Evolutionary conservation across 2,113 vertebrate genomes (phyloP), one percentile per base, ranked within the genome.

Genomic region (Excalfactoria chinensis): DNA sequence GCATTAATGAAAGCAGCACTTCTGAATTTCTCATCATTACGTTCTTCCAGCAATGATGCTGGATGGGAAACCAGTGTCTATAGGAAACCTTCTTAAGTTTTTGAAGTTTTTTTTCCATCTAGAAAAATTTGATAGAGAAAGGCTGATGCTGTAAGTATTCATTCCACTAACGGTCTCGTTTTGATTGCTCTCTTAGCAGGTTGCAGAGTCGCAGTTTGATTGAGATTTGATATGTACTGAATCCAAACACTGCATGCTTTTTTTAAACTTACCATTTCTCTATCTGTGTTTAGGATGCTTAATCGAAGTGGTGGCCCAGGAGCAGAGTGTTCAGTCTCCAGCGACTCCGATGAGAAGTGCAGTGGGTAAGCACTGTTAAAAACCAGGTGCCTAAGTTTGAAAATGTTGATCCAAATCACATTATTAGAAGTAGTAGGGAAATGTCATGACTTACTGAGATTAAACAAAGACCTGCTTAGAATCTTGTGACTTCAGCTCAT

Each of bases 381-480:
- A 93, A 64, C 28, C 93, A 96, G 90, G 83, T 94, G 93, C 66
- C 32, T 51, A 48, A 72, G 58, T 78, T 93, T 86, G 95, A 84
- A 95, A 95, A 94, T 25, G 76, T 91, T 96, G 83, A 71, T 92
- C 76, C 80, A 92, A 81, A 90, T 93, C 76, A 81, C 77, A 41
- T 93, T 95, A 93, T 94, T 92, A 20, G 81, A 92, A 94, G 88
- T 84, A 72, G 83, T 25, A 72, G 88, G 80, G 80, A 96, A 96
- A 96, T 96, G 92, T 96, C 96, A 93, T 74, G 92, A 94, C 80
- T 96, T 95, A 96, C 67, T 88, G 93, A 95, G 92, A 94, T 96
- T 86, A 95, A 96, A 96, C 96, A 96, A 96, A 96, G 96, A 93
- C 95, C 88, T 94, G 80, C 95, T 95, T 94, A 91, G 93, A 96